phyloP scores from a whole-genome alignment of 1,140 invertebrate species.

The Proctacanthus coquilletti region DNA sequence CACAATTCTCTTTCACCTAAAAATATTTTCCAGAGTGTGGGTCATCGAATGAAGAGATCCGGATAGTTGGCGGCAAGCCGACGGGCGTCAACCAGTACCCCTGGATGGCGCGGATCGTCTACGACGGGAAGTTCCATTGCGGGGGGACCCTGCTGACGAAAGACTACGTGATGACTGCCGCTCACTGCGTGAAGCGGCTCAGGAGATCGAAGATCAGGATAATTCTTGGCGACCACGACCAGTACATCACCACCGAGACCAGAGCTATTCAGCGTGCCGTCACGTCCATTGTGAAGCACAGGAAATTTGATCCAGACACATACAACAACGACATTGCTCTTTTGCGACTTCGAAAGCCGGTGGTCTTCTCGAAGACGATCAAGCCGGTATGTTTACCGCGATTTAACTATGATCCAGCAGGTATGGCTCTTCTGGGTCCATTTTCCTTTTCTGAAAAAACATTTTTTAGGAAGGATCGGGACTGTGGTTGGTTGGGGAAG shows the following conservation, averaged over 20 bases:
- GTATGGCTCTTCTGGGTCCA: constrained; percentile 28
- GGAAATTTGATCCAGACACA: constrained; percentile 65
- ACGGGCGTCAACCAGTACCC: constrained; percentile 69
- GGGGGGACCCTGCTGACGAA: constrained; percentile 71
- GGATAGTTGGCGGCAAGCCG: constrained; percentile 52
- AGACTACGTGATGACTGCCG: constrained; percentile 50
- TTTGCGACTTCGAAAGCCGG: constrained; percentile 55
- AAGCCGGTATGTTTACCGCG: constrained; percentile 62
- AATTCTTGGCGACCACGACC: constrained; percentile 66
- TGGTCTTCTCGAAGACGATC: constrained; percentile 61
- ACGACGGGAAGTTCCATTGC: constrained; percentile 77
- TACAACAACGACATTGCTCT: constrained; percentile 80
- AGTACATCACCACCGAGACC: constrained; percentile 57
- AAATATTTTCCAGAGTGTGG: constrained; percentile 49
- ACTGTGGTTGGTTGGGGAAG: constrained; percentile 71
- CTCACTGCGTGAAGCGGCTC: constrained; percentile 53
- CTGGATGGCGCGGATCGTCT: constrained; percentile 63
- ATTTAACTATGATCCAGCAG: constrained; percentile 49
- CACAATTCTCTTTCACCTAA: too few species aligned
- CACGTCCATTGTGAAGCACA: constrained; percentile 57
- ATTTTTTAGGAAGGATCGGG: constrained; percentile 32
- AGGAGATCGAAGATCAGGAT: constrained; percentile 62
- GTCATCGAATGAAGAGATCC: constrained; percentile 49
- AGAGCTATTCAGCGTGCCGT: constrained; percentile 62
- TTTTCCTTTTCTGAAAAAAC: constrained; percentile 1